Base-by-base conservation (phyloP, 1,140 invertebrate genomes). In the Eufriesea mexicana region DNA sequence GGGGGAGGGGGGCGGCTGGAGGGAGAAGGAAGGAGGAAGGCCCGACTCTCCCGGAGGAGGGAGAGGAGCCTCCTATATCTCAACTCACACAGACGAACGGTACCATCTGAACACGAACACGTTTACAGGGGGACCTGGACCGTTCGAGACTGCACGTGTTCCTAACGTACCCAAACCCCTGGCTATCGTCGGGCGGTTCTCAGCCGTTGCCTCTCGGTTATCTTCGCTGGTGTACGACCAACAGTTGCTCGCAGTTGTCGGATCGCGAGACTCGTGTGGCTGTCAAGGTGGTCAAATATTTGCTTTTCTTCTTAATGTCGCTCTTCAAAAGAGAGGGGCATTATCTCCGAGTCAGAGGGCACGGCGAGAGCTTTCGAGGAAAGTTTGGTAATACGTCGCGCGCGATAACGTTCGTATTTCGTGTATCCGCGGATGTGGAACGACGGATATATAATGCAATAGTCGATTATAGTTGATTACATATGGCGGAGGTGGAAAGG, bases 141-240 rank as follows among this genome's bases (percentile, higher is more conserved):
- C 91, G 92, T 93, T 93, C 91, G 90, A 92, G 92, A 93, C 92
- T 94, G 93, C 93, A 94, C 93, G 93, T 94, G 93, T 94, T 94
- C 91, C 91, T 94, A 93, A 94, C 92, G 93, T 94, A 93, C 89
- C 91, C 90, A 89, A 92, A 94, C 91, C 91, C 91, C 89, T 91
- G 89, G 85, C 88, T 89, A 85, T 88, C 80, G 82, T 84, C 71
- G 89, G 79, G 75, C 72, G 93, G 92, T 94, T 94, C 93, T 94
- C 93, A 94, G 84, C 82, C 84, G 42, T 79, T 25, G 28, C 71
- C 47, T 45, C 42, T 67, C 64, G 45, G 47, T 62, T 57, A 81
- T 76, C 67, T 16, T 51, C 35, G 61, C 28, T 62, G 16, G 45
- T 35, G 7, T 9, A 20, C 71, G 6, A 10, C 54, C 23, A n/a